Evolutionary conservation across 2,888 invertebrate species (phyloP).

Genomic region (Hirtodrosophila alboralis): DNA sequence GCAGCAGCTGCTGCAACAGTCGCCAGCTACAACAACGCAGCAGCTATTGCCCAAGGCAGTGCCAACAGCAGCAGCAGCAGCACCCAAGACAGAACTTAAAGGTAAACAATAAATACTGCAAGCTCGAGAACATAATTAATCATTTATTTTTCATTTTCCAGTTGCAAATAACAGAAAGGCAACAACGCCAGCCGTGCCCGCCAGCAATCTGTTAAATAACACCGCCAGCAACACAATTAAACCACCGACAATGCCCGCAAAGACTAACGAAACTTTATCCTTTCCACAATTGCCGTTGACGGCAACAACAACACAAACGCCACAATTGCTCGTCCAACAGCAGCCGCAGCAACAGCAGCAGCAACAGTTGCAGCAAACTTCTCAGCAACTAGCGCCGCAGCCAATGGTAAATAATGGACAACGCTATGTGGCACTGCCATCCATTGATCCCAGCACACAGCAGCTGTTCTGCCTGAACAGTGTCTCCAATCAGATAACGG

Average conservation of each 20-base stretch:
- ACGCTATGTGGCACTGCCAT: constrained; percentile 83
- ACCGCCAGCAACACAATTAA: constrained; percentile 48
- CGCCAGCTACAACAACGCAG: constrained; percentile 27
- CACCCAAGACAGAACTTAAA: constrained; percentile 53
- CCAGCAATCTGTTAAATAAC: constrained; percentile 45
- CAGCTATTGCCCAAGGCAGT: constrained; percentile 34
- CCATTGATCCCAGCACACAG: constrained; percentile 83
- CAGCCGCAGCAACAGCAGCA: constrained; percentile 10
- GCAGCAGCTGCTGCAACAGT: constrained; percentile 30
- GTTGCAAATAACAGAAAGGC: constrained; percentile 53
- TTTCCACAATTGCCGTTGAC: constrained; percentile 51
- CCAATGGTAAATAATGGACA: constrained; percentile 52
- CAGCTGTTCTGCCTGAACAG: constrained; percentile 84
- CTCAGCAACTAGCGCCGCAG: constrained; percentile 21
- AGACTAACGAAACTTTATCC: constrained; percentile 48
- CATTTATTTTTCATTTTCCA: constrained; percentile 7
- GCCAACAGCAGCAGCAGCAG: constrained; percentile 26
- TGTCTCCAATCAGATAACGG: constrained; percentile 84
- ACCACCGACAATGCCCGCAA: constrained; percentile 52
- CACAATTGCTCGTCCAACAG: constrained; percentile 30
- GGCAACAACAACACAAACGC: constrained; percentile 9
- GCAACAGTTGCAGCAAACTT: constrained; percentile 34
- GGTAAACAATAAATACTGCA: constrained; percentile 29
- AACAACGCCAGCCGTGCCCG: constrained; percentile 22
- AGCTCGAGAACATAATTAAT: no score